Evolutionary conservation across 2,113 vertebrate genomes (phyloP).

Genomic region (Leiothrix lutea): DNA sequence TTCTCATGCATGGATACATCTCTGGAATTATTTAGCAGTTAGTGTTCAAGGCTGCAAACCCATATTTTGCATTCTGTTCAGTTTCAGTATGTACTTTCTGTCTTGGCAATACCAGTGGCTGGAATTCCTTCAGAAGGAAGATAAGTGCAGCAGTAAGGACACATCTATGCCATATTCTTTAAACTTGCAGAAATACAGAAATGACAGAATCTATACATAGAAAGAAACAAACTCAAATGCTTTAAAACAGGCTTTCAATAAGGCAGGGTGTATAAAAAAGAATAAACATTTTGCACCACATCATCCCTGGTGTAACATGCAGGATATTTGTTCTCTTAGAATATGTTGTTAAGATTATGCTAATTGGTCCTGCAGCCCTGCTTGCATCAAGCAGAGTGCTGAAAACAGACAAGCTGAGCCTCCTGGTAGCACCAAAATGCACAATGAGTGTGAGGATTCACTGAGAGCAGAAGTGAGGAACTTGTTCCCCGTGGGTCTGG

Average conservation of each 20-base stretch:
- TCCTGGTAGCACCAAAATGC: not conserved
- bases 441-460: not conserved
- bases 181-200: conserved; percentile 59
- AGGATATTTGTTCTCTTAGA: not conserved
- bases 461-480: not conserved
- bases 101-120: conserved; percentile 58
- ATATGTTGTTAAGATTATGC: not conserved
- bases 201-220: conserved; percentile 46
- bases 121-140: conserved; percentile 64
- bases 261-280: not conserved
- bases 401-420: not conserved
- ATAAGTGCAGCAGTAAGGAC: conserved; percentile 50
- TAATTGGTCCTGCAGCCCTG: not conserved
- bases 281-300: not conserved
- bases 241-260: not conserved
- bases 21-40: not conserved
- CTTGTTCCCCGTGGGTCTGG: too few relatives aligned
- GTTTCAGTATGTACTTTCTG: conserved; percentile 46
- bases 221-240: not conserved
- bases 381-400: not conserved
- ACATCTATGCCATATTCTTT: conserved; percentile 41
- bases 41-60: conserved; percentile 6
- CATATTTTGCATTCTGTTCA: conserved; percentile 54
- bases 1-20: not conserved
- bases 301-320: not conserved